Evolutionary conservation across 2,888 invertebrate genomes (phyloP).

Genomic region (Lasius platythorax): DNA sequence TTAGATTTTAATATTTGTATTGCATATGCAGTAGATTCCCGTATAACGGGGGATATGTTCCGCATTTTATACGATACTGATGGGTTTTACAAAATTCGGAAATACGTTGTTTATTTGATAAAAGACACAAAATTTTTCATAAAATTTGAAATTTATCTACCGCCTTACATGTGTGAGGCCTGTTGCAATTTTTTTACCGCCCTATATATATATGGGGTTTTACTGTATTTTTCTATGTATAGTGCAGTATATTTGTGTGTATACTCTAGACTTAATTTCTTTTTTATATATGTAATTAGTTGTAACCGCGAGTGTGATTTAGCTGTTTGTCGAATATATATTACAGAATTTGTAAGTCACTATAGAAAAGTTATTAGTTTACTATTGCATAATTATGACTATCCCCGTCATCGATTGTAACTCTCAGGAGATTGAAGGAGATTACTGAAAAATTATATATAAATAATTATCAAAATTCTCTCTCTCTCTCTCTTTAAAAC

Average conservation of each 20-base stretch:
- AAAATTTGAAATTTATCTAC: neutral
- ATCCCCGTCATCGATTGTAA: neutral
- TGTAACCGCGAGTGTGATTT: constrained; percentile 12
- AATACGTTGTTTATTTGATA: neutral
- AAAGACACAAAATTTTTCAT: neutral
- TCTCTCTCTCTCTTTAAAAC: neutral
- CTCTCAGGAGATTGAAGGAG: neutral
- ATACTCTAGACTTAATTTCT: constrained; percentile 18
- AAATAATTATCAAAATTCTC: constrained; percentile 28
- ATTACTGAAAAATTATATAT: constrained; percentile 29
- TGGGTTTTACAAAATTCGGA: neutral
- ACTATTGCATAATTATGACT: neutral
- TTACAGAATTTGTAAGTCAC: constrained; percentile 18
- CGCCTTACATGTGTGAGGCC: neutral
- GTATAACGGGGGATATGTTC: neutral
- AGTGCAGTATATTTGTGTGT: constrained; percentile 4
- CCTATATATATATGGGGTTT: neutral
- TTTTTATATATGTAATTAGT: neutral
- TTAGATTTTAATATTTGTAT: constrained; percentile 22
- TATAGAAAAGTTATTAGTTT: neutral
- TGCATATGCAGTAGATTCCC: neutral
- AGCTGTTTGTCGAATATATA: neutral
- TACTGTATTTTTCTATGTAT: constrained; percentile 17
- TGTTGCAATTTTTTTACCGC: neutral
- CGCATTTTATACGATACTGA: neutral